Evolutionary conservation across 2,113 vertebrate species (phyloP).

Genomic region (Empidonax traillii): DNA sequence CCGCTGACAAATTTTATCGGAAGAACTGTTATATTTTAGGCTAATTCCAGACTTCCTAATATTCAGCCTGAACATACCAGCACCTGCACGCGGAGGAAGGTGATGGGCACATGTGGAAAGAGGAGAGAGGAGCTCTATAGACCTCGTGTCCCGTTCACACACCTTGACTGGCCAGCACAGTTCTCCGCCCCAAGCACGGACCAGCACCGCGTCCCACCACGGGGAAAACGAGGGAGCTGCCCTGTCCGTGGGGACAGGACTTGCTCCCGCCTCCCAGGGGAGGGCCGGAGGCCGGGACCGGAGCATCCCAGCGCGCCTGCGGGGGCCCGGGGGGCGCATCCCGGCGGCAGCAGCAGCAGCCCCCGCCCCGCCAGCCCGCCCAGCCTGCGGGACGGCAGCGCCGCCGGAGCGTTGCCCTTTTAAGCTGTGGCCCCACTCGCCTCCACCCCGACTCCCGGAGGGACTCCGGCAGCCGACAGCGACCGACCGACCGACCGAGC

Average conservation of each 20-base stretch:
- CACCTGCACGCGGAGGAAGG: background rate
- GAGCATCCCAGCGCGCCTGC: background rate
- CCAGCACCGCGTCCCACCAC: accelerated
- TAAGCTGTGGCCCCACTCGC: conserved; percentile 31
- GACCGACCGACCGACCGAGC: background rate
- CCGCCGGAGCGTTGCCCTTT: conserved; percentile 43
- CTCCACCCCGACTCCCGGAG: conserved; percentile 17
- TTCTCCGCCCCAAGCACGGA: background rate
- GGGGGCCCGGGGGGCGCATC: background rate
- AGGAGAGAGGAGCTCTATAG: background rate
- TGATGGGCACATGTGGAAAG: accelerated
- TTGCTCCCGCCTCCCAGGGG: background rate
- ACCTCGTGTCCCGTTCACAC: accelerated
- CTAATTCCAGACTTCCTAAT: background rate
- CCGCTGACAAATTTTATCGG: background rate
- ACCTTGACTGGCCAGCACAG: background rate
- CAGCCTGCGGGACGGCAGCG: background rate
- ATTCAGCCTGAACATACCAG: background rate
- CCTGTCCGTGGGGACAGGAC: background rate
- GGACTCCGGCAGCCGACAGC: background rate
- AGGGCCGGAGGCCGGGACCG: background rate
- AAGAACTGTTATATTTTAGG: background rate
- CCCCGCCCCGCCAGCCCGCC: background rate
- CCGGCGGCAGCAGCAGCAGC: background rate
- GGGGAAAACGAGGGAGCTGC: too few relatives aligned